Conservation (phyloP, 2,113 vertebrate species). For the Hipposideros armiger region DNA sequence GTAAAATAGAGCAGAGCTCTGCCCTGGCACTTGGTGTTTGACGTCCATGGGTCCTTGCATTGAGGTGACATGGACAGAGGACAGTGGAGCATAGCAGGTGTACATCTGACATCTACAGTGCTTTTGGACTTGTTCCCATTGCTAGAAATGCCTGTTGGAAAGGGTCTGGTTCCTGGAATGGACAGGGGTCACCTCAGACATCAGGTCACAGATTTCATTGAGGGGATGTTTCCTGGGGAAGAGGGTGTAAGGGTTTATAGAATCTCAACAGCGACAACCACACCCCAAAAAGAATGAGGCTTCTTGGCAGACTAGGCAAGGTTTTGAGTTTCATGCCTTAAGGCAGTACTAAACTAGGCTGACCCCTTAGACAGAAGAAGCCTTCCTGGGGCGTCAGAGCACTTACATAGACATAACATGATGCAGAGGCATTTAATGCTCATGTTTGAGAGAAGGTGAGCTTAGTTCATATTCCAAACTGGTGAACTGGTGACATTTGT, state of each 20-base stretch:
- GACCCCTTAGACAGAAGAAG: neutral
- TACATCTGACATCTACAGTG: neutral
- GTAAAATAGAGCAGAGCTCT: neutral
- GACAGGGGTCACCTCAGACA: neutral
- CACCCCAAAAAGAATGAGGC: neutral
- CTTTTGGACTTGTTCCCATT: neutral
- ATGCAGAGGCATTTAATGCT: neutral
- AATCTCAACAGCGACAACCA: neutral
- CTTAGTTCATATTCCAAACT: neutral
- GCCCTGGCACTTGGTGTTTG: neutral
- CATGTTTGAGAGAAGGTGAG: neutral
- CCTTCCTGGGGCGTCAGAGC: neutral
- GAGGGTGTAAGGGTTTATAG: neutral
- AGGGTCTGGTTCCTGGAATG: neutral
- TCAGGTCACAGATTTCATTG: neutral
- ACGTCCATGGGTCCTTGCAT: neutral
- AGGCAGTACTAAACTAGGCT: neutral
- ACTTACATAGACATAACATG: neutral
- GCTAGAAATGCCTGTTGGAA: neutral
- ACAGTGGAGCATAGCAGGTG: no score
- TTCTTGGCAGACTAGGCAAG: neutral
- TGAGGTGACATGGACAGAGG: neutral
- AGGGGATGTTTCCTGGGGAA: neutral
- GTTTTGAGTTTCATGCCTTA: neutral
- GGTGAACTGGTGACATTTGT: neutral